A percentile compares a stretch with the other conserved stretches of the same genome.
Conservation (phyloP, 2,888 invertebrate genomes). For the Parnassius mnemosyne region DNA sequence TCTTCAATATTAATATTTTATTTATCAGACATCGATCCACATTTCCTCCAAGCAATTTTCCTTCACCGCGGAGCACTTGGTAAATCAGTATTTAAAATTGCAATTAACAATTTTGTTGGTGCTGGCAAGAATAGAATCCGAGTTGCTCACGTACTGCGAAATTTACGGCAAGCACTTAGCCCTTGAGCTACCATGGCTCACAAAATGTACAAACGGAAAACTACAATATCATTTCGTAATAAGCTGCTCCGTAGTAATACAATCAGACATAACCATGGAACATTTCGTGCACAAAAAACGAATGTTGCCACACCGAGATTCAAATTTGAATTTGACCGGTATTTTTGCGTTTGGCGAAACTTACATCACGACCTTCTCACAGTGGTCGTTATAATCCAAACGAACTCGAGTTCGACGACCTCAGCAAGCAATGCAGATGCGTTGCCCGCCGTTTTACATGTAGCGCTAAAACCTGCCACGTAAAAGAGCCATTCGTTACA, state of each 20-base stretch:
- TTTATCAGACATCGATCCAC: too few species aligned
- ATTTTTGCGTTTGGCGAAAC: constrained; percentile 60
- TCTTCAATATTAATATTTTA: too few species aligned
- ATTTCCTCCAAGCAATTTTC: too few species aligned
- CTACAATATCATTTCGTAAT: constrained; percentile 4
- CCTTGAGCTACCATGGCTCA: too few species aligned
- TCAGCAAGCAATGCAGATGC: constrained; percentile 68
- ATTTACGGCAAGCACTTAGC: too few species aligned
- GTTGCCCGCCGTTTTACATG: constrained; percentile 67
- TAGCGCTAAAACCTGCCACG: constrained; percentile 76
- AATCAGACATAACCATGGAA: constrained; percentile 1
- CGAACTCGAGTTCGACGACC: constrained; percentile 55
- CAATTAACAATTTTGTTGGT: too few species aligned
- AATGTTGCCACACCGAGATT: constrained; percentile 24
- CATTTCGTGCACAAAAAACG: constrained; percentile 10
- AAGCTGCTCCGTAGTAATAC: neutral
- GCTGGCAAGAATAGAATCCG: too few species aligned
- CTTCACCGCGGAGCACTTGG: too few species aligned
- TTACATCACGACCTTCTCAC: constrained; percentile 69
- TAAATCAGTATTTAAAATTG: too few species aligned
- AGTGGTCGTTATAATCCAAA: constrained; percentile 57
- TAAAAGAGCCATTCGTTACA: constrained; percentile 38
- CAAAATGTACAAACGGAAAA: neutral
- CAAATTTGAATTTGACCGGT: constrained; percentile 34
- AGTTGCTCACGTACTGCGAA: too few species aligned